Evolutionary conservation across 2,113 vertebrate genomes (phyloP).

Genomic region (Sorex fumeus): DNA sequence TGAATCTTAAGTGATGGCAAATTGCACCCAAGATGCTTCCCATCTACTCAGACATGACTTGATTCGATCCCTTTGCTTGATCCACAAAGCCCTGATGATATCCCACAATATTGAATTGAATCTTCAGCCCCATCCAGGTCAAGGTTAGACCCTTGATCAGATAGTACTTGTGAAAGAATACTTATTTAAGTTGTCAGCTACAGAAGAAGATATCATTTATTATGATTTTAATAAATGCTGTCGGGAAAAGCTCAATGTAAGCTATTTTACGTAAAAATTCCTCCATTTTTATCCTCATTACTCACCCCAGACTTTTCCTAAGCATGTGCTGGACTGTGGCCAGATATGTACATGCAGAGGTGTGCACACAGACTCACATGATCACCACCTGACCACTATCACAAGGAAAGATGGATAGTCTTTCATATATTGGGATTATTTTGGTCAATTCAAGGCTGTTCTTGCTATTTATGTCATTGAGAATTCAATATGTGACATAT

Average conservation of each 20-base stretch:
- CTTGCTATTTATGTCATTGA: background rate
- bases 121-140: background rate
- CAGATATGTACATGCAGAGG: no score
- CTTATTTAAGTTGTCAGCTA: slow-evolving; percentile 8
- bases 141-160: background rate
- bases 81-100: no score
- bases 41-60: no score
- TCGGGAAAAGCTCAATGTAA: background rate
- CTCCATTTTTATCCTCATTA: background rate
- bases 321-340: accelerated
- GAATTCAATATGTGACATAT: slow-evolving; percentile 18
- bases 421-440: slow-evolving; percentile 3
- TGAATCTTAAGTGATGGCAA: no score
- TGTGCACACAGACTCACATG: background rate
- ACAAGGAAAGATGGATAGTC: background rate
- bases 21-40: no score
- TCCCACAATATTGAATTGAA: no score
- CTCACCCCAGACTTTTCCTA: background rate
- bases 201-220: no score
- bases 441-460: background rate
- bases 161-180: background rate
- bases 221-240: slow-evolving; percentile 33
- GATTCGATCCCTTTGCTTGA: no score
- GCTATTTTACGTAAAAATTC: background rate
- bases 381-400: background rate